phyloP scores from a whole-genome alignment of 2,797 vertebrate species.

The Platalea minor region DNA sequence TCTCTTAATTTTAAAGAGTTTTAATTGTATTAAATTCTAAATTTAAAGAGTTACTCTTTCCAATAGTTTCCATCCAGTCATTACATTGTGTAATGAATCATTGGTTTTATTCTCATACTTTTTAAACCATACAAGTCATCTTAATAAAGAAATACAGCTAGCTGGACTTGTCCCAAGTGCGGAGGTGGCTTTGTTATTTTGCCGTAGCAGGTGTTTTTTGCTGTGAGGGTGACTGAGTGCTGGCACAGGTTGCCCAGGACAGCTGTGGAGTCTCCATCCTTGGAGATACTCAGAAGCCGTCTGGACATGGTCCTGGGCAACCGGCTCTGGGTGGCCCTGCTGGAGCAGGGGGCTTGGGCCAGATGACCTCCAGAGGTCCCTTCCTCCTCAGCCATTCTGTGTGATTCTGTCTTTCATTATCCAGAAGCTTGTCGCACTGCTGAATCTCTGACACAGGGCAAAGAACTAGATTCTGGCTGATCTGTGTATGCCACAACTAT shows the following conservation, averaged over 20 bases:
- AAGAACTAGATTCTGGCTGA: background rate
- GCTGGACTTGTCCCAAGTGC: accelerated
- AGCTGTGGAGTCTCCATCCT: background rate
- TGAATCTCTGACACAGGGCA: background rate
- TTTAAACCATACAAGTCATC: background rate
- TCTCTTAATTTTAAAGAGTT: background rate
- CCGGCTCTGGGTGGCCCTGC: background rate
- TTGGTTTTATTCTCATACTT: background rate
- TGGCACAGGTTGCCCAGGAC: background rate
- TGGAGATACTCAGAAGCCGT: background rate
- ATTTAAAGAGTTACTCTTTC: background rate
- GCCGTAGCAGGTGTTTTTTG: background rate
- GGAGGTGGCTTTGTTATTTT: background rate
- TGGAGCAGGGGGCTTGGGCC: background rate
- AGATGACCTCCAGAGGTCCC: background rate
- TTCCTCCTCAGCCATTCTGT: background rate
- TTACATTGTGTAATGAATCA: background rate
- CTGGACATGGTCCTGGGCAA: background rate
- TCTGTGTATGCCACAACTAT: background rate
- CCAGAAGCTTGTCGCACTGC: background rate
- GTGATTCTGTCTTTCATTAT: background rate
- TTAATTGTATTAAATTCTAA: background rate
- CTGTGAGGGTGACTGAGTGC: background rate
- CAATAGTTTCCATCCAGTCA: background rate
- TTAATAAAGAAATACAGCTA: background rate